Conservation (phyloP, 2,113 vertebrate genomes). For the Nicator chloris region DNA sequence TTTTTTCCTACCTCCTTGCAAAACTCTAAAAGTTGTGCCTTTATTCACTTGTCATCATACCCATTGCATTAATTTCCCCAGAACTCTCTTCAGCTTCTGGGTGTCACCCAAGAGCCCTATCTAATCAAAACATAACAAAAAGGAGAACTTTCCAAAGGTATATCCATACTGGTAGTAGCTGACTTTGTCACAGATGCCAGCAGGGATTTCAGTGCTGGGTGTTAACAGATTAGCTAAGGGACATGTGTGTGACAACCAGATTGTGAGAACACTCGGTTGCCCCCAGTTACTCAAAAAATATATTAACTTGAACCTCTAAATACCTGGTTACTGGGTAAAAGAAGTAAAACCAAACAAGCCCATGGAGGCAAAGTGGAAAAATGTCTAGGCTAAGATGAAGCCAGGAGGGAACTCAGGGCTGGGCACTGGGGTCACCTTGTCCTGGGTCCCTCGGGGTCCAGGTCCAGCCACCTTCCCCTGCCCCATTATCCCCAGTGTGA, state of each 20-base stretch:
- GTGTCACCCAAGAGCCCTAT: background rate
- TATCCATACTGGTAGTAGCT: background rate
- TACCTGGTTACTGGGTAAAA: constrained; percentile 35
- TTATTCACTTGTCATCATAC: background rate
- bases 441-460: background rate
- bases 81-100: background rate
- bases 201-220: background rate
- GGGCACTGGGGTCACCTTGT: rapidly evolving
- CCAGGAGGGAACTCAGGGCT: background rate
- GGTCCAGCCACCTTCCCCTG: background rate
- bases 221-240: background rate
- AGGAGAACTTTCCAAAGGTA: background rate
- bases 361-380: background rate
- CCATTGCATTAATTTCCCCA: background rate
- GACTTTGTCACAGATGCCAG: background rate
- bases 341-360: background rate
- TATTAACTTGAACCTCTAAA: constrained; percentile 12
- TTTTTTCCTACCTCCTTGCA: rapidly evolving
- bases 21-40: background rate
- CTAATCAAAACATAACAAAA: background rate
- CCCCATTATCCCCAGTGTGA: rapidly evolving
- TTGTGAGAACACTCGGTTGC: background rate
- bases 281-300: background rate
- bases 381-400: background rate
- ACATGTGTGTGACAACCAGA: background rate